phyloP scores from a whole-genome alignment of 2,113 vertebrate genomes.

The Forbesichthys agassizii region DNA sequence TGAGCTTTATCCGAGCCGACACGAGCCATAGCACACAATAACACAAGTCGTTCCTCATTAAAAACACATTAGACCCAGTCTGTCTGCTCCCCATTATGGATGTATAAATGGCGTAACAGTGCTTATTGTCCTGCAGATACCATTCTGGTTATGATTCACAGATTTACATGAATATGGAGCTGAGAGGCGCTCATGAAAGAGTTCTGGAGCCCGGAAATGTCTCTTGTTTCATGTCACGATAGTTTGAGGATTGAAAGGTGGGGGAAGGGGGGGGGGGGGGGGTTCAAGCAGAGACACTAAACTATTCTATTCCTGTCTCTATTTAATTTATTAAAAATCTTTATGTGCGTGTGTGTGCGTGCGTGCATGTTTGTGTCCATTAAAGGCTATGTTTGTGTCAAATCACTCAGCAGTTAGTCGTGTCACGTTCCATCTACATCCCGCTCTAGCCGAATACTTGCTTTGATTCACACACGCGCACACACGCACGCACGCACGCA shows the following conservation, averaged over 20 bases:
- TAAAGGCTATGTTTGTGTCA: not conserved
- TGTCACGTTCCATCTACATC: no score
- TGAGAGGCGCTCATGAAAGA: slow-evolving; percentile 17
- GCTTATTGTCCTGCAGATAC: slow-evolving; percentile 46
- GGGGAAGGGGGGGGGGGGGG: not conserved
- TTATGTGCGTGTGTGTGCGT: not conserved
- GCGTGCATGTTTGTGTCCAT: not conserved
- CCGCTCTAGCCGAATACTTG: no score
- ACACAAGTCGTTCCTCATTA: slow-evolving; percentile 59
- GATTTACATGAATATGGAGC: slow-evolving; percentile 26
- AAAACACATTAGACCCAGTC: slow-evolving; percentile 63
- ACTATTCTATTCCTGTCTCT: not conserved
- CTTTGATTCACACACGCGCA: slow-evolving; percentile 14
- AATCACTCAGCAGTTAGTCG: no score
- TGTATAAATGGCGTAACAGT: slow-evolving; percentile 34
- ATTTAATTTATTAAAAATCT: not conserved
- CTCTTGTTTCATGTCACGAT: no score
- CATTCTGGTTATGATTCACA: no score
- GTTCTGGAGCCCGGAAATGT: not conserved
- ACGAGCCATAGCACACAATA: slow-evolving; percentile 60
- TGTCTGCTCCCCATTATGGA: slow-evolving; percentile 50
- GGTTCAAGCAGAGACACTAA: not conserved
- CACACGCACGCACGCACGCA: no score
- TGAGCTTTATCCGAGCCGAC: slow-evolving; percentile 55
- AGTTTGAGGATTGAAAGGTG: no score